Percentiles rank a stretch among this genome's conserved stretches.
These are phyloP conservation scores for Eupsittula cactorum DNA, from an alignment of 2,113 vertebrate species.

Conservation along the genomic window DNA sequence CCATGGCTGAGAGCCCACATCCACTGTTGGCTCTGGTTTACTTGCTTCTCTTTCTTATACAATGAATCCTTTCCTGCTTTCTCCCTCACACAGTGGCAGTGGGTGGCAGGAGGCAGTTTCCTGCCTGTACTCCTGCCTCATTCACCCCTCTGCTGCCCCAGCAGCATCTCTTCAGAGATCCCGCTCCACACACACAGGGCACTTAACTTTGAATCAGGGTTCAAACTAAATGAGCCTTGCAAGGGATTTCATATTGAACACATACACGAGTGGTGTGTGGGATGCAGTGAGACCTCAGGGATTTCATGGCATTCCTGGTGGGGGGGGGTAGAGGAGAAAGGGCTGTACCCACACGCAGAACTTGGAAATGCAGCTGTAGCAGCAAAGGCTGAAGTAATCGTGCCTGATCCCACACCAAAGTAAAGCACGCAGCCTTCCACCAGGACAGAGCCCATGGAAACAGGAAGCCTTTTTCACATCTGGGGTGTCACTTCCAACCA, in stretches of 20 bases:
- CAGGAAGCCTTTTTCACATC: background rate
- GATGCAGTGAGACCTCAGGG: background rate
- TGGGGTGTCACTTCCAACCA: background rate
- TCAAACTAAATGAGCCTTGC: background rate
- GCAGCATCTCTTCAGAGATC: background rate
- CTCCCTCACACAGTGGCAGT: background rate
- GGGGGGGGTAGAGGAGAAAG: background rate
- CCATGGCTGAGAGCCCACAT: background rate
- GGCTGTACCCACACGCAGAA: fast-evolving
- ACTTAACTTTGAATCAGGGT: background rate
- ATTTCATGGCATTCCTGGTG: background rate
- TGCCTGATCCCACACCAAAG: background rate
- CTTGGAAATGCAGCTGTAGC: background rate
- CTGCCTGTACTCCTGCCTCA: background rate
- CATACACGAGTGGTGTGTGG: background rate
- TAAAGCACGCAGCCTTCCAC: background rate
- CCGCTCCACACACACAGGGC: fast-evolving
- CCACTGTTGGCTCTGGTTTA: background rate
- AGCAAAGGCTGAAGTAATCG: background rate
- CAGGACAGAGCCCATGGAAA: background rate
- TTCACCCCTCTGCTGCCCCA: background rate
- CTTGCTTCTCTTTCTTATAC: no score
- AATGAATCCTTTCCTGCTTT: background rate
- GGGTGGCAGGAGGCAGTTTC: background rate
- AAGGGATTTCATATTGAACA: background rate